A percentile compares a stretch with the other conserved stretches of the same genome.
Conservation (phyloP, 2,113 vertebrate species). For the Halcyon senegalensis region DNA sequence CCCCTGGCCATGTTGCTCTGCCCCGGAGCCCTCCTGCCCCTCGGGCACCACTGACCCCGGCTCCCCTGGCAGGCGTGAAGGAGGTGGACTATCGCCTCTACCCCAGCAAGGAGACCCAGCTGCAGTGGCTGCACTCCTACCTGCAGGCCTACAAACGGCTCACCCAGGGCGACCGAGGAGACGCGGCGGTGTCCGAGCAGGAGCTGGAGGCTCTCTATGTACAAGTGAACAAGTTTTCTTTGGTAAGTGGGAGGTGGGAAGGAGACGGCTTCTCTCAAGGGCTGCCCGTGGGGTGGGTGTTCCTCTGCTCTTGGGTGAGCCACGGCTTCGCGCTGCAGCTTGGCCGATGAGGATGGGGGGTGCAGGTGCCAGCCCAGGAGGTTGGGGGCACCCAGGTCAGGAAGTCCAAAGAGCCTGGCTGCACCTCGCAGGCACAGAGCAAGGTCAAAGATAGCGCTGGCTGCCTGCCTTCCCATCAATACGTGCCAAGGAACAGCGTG, state of each 20-base stretch:
- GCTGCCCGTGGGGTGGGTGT: not conserved
- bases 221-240: slow-evolving; percentile 96
- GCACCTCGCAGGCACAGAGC: rapidly evolving
- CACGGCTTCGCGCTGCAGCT: not conserved
- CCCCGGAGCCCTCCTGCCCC: not conserved
- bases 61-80: slow-evolving; percentile 82
- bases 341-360: rapidly evolving
- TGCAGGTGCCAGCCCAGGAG: not conserved
- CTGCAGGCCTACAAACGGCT: slow-evolving; percentile 88
- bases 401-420: not conserved
- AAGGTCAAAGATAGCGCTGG: not conserved
- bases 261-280: not conserved
- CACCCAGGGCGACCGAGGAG: slow-evolving; percentile 80
- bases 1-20: rapidly evolving
- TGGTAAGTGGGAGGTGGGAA: slow-evolving; percentile 81
- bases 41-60: not conserved
- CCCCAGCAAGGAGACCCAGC: slow-evolving; percentile 85
- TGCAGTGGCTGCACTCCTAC: slow-evolving; percentile 90
- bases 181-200: slow-evolving; percentile 66
- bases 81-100: slow-evolving; percentile 88
- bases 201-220: slow-evolving; percentile 92
- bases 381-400: not conserved
- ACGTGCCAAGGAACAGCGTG: not conserved
- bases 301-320: not conserved
- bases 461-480: too few relatives aligned